Percentiles rank a stretch among this genome's conserved stretches.
Conservation (phyloP, 2,888 invertebrate species). For the Mamestra brassicae region DNA sequence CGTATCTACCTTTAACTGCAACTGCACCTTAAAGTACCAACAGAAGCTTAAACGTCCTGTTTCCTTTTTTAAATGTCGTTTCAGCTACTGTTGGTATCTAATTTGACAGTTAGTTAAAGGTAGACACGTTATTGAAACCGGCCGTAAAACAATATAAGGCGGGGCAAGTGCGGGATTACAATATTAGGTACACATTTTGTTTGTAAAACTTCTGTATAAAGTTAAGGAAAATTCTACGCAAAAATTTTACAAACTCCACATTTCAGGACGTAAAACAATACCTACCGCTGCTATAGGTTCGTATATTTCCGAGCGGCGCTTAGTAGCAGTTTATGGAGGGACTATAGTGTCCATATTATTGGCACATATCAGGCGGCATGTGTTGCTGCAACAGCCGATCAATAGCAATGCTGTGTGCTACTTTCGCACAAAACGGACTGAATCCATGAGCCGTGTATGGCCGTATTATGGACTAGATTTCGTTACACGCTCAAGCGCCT, state of each 20-base stretch:
- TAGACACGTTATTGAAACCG: too few relatives aligned
- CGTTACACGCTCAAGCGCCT: conserved; percentile 44
- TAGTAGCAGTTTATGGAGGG: conserved; percentile 54
- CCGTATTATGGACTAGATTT: conserved; percentile 53
- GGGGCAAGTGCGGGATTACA: background rate
- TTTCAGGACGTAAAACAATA: conserved; percentile 21
- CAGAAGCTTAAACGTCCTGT: too few relatives aligned
- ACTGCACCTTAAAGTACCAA: too few relatives aligned
- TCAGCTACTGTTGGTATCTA: too few relatives aligned
- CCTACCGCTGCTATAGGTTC: conserved; percentile 9
- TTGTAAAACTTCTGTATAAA: background rate
- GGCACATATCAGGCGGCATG: conserved; percentile 63
- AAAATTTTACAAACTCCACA: background rate
- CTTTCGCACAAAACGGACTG: conserved; percentile 47
- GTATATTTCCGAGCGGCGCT: conserved; percentile 42
- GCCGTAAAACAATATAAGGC: background rate
- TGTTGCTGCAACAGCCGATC: conserved; percentile 59
- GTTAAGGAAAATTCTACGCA: background rate
- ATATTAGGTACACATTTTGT: too few relatives aligned
- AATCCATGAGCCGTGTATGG: conserved; percentile 41
- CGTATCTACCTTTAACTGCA: too few relatives aligned
- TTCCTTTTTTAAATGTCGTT: too few relatives aligned
- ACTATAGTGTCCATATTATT: conserved; percentile 62
- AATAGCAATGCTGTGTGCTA: conserved; percentile 59
- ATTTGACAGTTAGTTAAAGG: too few relatives aligned